Evolutionary conservation across 2,113 vertebrate genomes (phyloP).

Genomic region (Lipophrys pholis): DNA sequence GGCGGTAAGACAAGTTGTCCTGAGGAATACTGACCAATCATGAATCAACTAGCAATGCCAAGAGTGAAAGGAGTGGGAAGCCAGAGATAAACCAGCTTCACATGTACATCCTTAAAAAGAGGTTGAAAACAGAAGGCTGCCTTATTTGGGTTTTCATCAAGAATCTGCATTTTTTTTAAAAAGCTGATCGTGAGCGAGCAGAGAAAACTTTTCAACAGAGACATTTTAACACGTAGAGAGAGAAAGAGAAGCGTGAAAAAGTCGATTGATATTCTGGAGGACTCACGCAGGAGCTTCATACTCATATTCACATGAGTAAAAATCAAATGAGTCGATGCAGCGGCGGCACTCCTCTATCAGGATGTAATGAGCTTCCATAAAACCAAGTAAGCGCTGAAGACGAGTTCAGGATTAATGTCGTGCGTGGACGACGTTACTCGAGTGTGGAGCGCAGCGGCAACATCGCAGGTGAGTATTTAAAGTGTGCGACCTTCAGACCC

Average conservation of each 20-base stretch:
- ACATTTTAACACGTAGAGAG: constrained; percentile 46
- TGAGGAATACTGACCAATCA: constrained; percentile 47
- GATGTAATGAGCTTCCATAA: constrained; percentile 48
- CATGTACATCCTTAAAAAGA: not conserved
- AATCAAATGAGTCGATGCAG: constrained; percentile 63
- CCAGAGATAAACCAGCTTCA: constrained; percentile 33
- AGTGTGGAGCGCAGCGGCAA: too few relatives aligned
- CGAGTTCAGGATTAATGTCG: not conserved
- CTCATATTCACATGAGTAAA: constrained; percentile 59
- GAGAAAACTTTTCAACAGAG: constrained; percentile 49
- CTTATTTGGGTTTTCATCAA: constrained; percentile 28
- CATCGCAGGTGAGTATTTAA: not conserved
- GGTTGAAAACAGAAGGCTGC: not conserved
- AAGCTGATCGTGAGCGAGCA: constrained; percentile 13
- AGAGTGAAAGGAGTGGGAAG: constrained; percentile 36
- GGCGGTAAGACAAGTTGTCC: constrained; percentile 29
- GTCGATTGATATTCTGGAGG: constrained; percentile 69
- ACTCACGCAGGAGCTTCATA: constrained; percentile 49
- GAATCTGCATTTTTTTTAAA: constrained; percentile 6
- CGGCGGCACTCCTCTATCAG: constrained; percentile 26
- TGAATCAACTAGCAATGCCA: constrained; percentile 23
- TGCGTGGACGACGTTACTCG: too few relatives aligned
- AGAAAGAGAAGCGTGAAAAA: constrained; percentile 27
- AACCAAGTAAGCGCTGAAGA: constrained; percentile 13
- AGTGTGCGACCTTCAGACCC: not conserved